A percentile compares a stretch with the other conserved stretches of the same genome.
phyloP scores from a whole-genome alignment of 2,888 invertebrate species.

The Ochropleura leucogaster region DNA sequence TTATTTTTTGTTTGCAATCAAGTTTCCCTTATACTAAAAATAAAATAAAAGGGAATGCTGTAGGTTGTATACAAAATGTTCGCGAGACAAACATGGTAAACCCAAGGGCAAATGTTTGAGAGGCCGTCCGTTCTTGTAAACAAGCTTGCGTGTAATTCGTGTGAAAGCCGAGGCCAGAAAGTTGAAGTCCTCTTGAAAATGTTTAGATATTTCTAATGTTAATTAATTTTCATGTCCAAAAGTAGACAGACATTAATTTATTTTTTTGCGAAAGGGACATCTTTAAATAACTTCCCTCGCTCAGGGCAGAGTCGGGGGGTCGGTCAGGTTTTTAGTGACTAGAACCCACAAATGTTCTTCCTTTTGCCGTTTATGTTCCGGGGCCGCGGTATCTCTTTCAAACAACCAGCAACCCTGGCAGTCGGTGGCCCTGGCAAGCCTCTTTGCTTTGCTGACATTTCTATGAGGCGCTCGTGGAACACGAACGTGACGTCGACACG shows the following conservation, averaged over 20 bases:
- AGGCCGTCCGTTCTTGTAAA: slow-evolving; percentile 50
- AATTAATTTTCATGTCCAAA: background rate
- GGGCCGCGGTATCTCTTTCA: too few relatives aligned
- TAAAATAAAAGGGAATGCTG: background rate
- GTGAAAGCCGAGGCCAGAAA: slow-evolving; percentile 44
- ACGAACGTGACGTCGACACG: too few relatives aligned
- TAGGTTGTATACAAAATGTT: slow-evolving; percentile 46
- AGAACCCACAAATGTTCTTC: too few relatives aligned
- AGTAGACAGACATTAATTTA: background rate
- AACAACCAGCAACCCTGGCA: too few relatives aligned
- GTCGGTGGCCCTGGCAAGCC: too few relatives aligned
- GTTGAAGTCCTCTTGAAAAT: slow-evolving; percentile 45
- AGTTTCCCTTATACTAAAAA: background rate
- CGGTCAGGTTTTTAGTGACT: too few relatives aligned
- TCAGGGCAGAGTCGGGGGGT: too few relatives aligned
- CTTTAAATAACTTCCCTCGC: too few relatives aligned
- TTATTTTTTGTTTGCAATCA: background rate
- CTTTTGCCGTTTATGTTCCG: too few relatives aligned
- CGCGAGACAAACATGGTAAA: slow-evolving; percentile 41
- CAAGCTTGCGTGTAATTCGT: slow-evolving; percentile 51
- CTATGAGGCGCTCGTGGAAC: too few relatives aligned
- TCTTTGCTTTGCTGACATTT: too few relatives aligned
- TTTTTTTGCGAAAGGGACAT: too few relatives aligned
- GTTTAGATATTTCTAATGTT: slow-evolving; percentile 27
- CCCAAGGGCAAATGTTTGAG: slow-evolving; percentile 57